Conservation (phyloP, 1,140 invertebrate species). For the Kradibia gibbosae region DNA sequence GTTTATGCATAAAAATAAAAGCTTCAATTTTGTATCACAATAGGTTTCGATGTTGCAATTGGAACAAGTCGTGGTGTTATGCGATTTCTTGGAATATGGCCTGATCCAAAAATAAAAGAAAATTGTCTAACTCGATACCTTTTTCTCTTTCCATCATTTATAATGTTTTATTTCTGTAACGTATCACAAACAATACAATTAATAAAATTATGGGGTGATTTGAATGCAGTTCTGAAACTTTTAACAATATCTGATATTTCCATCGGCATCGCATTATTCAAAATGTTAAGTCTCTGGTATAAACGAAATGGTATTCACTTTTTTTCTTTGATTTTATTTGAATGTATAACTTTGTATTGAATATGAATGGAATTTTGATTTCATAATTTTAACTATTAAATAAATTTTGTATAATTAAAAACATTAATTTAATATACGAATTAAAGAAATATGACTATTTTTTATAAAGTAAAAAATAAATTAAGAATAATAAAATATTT, state of each 20-base stretch:
- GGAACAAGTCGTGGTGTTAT: slow-evolving; percentile 49
- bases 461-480: no score
- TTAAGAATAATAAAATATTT: no score
- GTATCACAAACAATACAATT: slow-evolving; percentile 48
- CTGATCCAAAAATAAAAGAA: slow-evolving; percentile 39
- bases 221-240: slow-evolving; percentile 49
- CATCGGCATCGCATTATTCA: slow-evolving; percentile 30
- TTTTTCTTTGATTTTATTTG: no score
- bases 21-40: not conserved
- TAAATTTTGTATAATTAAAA: no score
- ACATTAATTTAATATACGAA: no score
- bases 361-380: no score
- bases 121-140: not conserved
- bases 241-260: slow-evolving; percentile 46
- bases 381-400: no score
- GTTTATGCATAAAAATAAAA: not conserved
- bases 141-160: slow-evolving; percentile 17
- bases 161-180: slow-evolving; percentile 41
- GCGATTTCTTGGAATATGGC: slow-evolving; percentile 53
- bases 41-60: slow-evolving; percentile 51
- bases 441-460: no score
- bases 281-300: slow-evolving; percentile 42
- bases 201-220: slow-evolving; percentile 45
- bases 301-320: slow-evolving; percentile 46
- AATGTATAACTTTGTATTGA: no score